These are phyloP conservation scores for Gobio gobio DNA, from an alignment of 2,113 vertebrate species.

Conservation along the genomic window DNA sequence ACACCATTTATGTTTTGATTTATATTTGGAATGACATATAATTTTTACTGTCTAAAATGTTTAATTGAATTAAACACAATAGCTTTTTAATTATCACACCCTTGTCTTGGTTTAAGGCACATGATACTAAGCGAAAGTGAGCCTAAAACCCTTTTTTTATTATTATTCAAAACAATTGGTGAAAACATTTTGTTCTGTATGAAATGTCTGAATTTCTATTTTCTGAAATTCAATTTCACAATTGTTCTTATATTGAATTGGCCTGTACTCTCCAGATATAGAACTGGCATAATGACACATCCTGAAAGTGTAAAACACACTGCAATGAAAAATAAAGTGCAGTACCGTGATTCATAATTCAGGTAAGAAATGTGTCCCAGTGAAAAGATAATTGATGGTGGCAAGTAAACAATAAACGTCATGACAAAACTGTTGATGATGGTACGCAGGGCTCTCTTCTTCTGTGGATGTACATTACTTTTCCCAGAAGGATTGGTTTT, in stretches of 20 bases:
- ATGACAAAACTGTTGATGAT: constrained; percentile 38
- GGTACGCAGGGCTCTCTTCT: constrained; percentile 38
- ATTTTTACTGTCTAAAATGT: no score
- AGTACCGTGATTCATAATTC: not conserved
- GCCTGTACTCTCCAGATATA: constrained; percentile 35
- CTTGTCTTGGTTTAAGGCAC: no score
- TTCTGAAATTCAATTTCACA: not conserved
- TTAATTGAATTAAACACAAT: no score
- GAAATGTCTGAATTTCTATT: no score
- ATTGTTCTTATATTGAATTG: not conserved
- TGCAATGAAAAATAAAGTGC: not conserved
- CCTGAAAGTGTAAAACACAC: not conserved
- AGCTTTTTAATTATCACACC: no score
- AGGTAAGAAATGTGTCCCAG: not conserved
- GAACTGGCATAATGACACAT: constrained; percentile 40
- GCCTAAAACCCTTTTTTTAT: no score
- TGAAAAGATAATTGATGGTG: constrained; percentile 25
- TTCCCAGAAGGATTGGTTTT: constrained; percentile 21
- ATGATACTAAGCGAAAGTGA: no score
- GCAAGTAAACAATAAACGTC: constrained; percentile 20
- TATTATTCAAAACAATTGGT: no score
- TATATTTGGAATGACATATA: no score
- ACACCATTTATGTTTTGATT: no score
- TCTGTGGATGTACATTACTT: constrained; percentile 39
- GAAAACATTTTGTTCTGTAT: no score